Percentiles rank a stretch among this genome's conserved stretches.
Evolutionary conservation across 1,140 invertebrate species (phyloP).

Genomic region (Teleogryllus occipitalis): DNA sequence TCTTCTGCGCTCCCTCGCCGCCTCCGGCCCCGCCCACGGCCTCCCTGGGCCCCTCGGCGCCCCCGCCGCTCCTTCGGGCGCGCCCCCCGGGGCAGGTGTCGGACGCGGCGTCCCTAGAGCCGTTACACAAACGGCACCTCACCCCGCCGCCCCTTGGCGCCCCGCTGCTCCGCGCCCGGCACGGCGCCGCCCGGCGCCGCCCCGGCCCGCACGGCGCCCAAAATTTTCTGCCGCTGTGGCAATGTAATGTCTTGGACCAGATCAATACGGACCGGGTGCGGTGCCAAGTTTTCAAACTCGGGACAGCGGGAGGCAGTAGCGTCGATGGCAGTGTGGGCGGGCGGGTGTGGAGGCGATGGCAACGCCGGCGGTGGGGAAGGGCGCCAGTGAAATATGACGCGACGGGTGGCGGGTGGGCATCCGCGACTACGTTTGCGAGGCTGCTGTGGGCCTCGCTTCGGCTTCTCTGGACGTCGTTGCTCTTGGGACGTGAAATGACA

Average conservation of each 20-base stretch:
- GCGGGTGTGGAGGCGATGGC: background rate
- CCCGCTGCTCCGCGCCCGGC: background rate
- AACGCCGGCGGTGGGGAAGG: background rate
- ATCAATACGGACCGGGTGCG: background rate
- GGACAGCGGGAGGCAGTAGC: background rate
- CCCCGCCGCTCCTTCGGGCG: no score
- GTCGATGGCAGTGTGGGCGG: background rate
- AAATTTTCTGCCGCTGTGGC: background rate
- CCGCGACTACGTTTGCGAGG: background rate
- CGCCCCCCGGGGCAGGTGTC: no score
- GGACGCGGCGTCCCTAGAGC: no score
- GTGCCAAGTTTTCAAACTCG: constrained; percentile 3
- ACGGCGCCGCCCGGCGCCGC: no score
- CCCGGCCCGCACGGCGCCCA: background rate
- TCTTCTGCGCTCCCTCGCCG: no score
- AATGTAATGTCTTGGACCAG: background rate
- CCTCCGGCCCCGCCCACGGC: no score
- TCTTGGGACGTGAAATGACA: no score
- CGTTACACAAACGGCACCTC: no score
- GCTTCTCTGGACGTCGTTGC: no score
- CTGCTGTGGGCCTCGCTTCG: no score
- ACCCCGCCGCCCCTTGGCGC: background rate
- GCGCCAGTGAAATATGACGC: background rate
- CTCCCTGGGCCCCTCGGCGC: no score
- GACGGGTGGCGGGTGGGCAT: background rate